Conservation (phyloP, 2,797 vertebrate species). For the Hoplostethus atlanticus region DNA sequence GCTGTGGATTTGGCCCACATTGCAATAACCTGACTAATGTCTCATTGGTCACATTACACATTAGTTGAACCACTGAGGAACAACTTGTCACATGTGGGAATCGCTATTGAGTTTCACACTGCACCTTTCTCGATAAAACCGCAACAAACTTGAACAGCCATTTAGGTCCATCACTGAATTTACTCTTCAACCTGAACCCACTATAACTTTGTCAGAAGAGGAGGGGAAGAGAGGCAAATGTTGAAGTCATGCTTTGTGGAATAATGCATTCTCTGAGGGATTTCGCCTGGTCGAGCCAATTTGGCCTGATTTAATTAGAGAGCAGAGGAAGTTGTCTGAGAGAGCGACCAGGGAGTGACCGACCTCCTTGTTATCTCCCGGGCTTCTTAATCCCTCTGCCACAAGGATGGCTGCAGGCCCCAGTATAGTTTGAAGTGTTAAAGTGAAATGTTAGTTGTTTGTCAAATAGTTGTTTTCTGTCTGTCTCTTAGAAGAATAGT, state of each 20-base stretch:
- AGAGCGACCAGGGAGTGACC: slow-evolving; percentile 49
- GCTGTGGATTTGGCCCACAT: neutral
- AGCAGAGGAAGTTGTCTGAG: slow-evolving; percentile 64
- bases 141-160: neutral
- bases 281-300: slow-evolving; percentile 56
- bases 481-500: neutral
- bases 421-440: neutral
- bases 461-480: slow-evolving; percentile 18
- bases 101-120: neutral
- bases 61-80: neutral
- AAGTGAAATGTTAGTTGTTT: slow-evolving; percentile 26
- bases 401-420: slow-evolving; percentile 45
- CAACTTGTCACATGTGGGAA: neutral
- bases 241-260: slow-evolving; percentile 50
- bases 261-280: slow-evolving; percentile 63
- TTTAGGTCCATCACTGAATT: slow-evolving; percentile 17
- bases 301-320: slow-evolving; percentile 74
- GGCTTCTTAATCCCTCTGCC: slow-evolving; percentile 62
- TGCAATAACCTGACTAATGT: too few relatives aligned
- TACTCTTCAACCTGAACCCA: slow-evolving; percentile 12
- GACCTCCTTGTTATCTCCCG: slow-evolving; percentile 69
- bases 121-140: neutral
- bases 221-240: slow-evolving; percentile 31
- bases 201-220: slow-evolving; percentile 39
- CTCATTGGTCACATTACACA: too few relatives aligned